Conservation (phyloP, 2,888 invertebrate species). For the Phyto melanocephala region DNA sequence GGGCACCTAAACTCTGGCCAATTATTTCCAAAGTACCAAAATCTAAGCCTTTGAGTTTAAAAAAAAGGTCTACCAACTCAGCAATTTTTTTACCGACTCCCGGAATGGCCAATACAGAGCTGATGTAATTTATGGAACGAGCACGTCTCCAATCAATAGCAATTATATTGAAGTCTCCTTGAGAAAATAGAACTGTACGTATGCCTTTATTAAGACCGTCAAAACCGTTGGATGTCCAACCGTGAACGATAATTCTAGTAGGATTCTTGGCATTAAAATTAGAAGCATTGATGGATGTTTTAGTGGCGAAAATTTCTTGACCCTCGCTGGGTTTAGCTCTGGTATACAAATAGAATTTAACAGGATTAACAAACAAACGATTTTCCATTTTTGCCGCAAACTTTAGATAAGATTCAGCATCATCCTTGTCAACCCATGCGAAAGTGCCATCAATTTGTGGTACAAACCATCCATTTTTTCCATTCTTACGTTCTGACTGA, state of each 20-base stretch:
- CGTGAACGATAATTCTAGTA: constrained; percentile 78
- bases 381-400: no score
- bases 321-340: constrained; percentile 68
- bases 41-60: constrained; percentile 78
- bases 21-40: constrained; percentile 79
- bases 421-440: no score
- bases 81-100: constrained; percentile 69
- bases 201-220: constrained; percentile 69
- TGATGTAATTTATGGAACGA: constrained; percentile 80
- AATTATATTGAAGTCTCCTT: constrained; percentile 81
- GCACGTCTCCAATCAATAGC: constrained; percentile 82
- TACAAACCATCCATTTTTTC: no score
- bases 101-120: constrained; percentile 78
- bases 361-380: no score
- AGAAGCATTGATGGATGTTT: constrained; percentile 56
- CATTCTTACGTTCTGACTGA: no score
- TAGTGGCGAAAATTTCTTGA: constrained; percentile 66
- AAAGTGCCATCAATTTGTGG: no score
- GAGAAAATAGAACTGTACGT: constrained; percentile 79
- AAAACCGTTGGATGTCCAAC: constrained; percentile 80
- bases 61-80: constrained; percentile 73
- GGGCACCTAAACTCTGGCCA: constrained; percentile 82
- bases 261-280: constrained; percentile 66
- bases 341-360: constrained; percentile 71
- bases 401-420: no score